Base-by-base conservation (phyloP, 2,113 vertebrate genomes). In the Casuarius casuarius region DNA sequence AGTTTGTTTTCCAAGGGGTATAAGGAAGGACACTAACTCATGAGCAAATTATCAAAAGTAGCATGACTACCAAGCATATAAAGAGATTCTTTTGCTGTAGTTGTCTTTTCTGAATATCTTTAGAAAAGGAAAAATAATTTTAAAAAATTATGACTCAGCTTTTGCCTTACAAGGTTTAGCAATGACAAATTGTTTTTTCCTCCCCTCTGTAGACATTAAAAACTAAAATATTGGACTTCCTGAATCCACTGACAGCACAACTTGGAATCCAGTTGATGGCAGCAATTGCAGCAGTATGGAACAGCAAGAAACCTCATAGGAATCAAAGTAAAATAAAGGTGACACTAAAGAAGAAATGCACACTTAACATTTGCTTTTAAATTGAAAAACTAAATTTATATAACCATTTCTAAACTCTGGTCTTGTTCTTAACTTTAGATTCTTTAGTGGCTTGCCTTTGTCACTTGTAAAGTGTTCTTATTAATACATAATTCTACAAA, bases 281-380 rank as follows among this genome's bases (percentile, higher is more conserved):
- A 48, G 99, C 99, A 2, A 95, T 99, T 10, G 99, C 98, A 73
- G 98, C 98, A 4, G 99, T 99, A 19, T 99, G 99, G 99, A 99
- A 97, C 96, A 98, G 95, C 94, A 99, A 99, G 90, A 99, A 97
- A 85, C 98, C 95, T 83, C 98, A 98, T 87, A 99, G 98, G 84
- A 98, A 68, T 58, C 98, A 98, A 65, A 98, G 88, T 88, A 99
- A 98, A 97, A 98, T 95, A 89, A 99, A 99, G 98, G 99, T 99
- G 90, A 98, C 90, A 33, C 9, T 59, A 6, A 81, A 94, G 26
- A 90, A 87, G 85, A 6, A 18, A 84, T 42, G 38, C 38, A 38
- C 38, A 38, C 38, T 38, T 38, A 38, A 38, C 38, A 38, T 38
- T 38, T 38, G 38, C 38, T 38, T 38, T 38, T 38, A 38, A 38